These are phyloP conservation scores for Phaethon lepturus DNA, from an alignment of 2,113 vertebrate genomes.

Conservation along the genomic window DNA sequence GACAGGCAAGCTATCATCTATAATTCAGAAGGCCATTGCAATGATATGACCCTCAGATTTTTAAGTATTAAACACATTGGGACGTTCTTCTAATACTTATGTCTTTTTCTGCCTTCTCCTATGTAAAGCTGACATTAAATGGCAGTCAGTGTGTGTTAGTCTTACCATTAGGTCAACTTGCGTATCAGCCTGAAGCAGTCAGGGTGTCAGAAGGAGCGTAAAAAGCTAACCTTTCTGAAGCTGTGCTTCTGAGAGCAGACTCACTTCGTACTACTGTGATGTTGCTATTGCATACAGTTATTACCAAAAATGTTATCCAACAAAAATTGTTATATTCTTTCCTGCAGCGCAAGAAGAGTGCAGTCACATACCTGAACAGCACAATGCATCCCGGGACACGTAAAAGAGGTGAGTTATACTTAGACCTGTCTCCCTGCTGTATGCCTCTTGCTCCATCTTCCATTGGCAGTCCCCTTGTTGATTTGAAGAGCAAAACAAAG, in stretches of 20 bases:
- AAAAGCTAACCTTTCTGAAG: not conserved
- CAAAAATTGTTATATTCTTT: slow-evolving; percentile 9
- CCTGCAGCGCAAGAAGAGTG: slow-evolving; percentile 95
- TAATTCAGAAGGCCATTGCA: not conserved
- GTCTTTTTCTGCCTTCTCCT: not conserved
- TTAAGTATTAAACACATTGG: not conserved
- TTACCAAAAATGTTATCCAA: not conserved
- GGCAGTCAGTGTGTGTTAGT: not conserved
- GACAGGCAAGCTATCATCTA: not conserved
- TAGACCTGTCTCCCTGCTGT: not conserved
- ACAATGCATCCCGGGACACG: slow-evolving; percentile 95
- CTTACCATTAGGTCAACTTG: not conserved
- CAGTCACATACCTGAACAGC: slow-evolving; percentile 98
- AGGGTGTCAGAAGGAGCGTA: not conserved
- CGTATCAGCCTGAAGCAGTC: not conserved
- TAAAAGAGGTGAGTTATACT: slow-evolving; percentile 91
- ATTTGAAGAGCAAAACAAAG: not conserved
- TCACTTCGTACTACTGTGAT: not conserved
- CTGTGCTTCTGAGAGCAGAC: not conserved
- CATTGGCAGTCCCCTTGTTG: not conserved
- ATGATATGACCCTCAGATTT: not conserved
- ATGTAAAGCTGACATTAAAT: not conserved
- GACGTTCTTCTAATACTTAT: not conserved
- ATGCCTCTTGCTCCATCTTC: slow-evolving; percentile 3
- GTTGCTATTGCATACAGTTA: not conserved